phyloP scores from a whole-genome alignment of 2,888 invertebrate genomes.

The Archips crataeganus region DNA sequence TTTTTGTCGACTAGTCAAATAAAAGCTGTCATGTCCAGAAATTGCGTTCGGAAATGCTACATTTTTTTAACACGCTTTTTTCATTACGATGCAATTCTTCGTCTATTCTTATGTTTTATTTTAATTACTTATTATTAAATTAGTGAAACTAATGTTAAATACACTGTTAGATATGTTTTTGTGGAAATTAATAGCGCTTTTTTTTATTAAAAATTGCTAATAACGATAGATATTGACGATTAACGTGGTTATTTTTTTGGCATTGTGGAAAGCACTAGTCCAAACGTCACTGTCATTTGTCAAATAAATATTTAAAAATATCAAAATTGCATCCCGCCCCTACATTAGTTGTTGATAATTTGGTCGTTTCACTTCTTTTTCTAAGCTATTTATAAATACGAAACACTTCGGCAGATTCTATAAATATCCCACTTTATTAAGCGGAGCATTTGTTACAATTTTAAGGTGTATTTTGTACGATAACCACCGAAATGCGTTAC shows the following conservation, averaged over 20 bases:
- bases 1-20: constrained; percentile 29
- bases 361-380: constrained; percentile 45
- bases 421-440: constrained; percentile 43
- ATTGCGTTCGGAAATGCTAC: constrained; percentile 21
- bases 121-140: background rate
- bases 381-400: constrained; percentile 57
- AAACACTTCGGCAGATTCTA: constrained; percentile 46
- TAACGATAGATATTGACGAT: constrained; percentile 11
- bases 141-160: too few relatives aligned
- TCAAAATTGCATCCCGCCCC: constrained; percentile 30
- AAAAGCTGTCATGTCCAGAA: constrained; percentile 23
- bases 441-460: background rate
- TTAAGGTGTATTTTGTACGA: background rate
- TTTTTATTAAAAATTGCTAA: background rate
- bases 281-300: constrained; percentile 29
- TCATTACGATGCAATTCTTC: too few relatives aligned
- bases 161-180: background rate
- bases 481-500: constrained; percentile 63
- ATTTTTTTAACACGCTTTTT: background rate
- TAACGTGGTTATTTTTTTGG: constrained; percentile 16
- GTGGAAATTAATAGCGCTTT: background rate
- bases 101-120: background rate
- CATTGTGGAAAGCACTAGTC: background rate
- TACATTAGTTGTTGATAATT: constrained; percentile 28
- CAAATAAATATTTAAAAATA: constrained; percentile 43